Evolutionary conservation across 2,888 invertebrate species (phyloP).

Genomic region (Lepeophtheirus nordmannii): DNA sequence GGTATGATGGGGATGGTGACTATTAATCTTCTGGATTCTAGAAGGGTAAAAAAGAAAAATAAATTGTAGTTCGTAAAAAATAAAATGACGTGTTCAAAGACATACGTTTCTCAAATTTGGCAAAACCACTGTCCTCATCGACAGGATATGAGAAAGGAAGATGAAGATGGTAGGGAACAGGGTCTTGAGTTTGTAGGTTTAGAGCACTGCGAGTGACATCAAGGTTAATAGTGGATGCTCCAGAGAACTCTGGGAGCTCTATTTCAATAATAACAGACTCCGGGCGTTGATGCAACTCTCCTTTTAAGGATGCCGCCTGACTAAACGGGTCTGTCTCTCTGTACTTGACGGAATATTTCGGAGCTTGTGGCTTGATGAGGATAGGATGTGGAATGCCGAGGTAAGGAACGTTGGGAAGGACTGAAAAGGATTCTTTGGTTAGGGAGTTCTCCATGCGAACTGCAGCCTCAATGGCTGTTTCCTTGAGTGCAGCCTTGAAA

Average conservation of each 20-base stretch:
- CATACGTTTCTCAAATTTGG: not conserved
- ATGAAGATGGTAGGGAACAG: not conserved
- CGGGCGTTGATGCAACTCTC: not conserved
- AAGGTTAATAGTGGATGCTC: not conserved
- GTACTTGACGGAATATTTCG: not conserved
- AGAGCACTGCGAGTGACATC: not conserved
- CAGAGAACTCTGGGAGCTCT: constrained; percentile 7
- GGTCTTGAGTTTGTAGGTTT: not conserved
- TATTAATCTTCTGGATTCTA: not conserved
- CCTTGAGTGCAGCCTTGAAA: not conserved
- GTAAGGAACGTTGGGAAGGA: not conserved
- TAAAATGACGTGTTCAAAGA: too few species aligned
- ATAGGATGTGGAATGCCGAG: not conserved
- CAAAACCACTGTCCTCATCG: not conserved
- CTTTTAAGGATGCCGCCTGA: too few species aligned
- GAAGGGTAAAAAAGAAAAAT: too few species aligned
- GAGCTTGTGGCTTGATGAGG: not conserved
- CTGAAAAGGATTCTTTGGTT: not conserved
- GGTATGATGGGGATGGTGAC: constrained; percentile 3
- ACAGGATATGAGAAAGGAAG: not conserved
- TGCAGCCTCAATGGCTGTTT: not conserved
- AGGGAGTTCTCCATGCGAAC: not conserved
- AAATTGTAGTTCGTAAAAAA: too few species aligned
- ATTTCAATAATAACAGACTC: not conserved
- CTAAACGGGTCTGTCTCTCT: not conserved